These are phyloP conservation scores for Polyommatus icarus DNA, from an alignment of 2,888 invertebrate species.

Conservation along the genomic window DNA sequence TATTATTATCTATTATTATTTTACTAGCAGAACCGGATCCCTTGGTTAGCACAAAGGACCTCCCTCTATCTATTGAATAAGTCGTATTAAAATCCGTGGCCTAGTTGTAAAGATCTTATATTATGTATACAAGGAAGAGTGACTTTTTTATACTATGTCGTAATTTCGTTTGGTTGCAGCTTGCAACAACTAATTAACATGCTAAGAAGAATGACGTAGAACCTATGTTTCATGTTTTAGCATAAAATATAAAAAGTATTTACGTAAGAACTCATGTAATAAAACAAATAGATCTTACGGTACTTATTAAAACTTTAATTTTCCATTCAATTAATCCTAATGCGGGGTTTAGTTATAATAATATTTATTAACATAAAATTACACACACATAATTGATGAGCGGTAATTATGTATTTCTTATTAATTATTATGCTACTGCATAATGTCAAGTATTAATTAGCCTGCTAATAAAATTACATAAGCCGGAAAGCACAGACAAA, in stretches of 20 bases:
- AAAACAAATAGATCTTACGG: not conserved
- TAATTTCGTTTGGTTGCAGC: too few relatives aligned
- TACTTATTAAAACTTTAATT: not conserved
- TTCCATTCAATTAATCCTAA: slow-evolving; percentile 5
- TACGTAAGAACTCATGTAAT: not conserved
- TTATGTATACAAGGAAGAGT: too few relatives aligned
- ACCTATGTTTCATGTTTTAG: not conserved
- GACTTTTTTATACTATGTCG: too few relatives aligned
- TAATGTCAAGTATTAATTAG: not conserved
- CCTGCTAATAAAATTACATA: not conserved
- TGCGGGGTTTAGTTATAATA: not conserved
- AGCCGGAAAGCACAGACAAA: not conserved
- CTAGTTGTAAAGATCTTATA: too few relatives aligned
- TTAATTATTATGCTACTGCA: not conserved
- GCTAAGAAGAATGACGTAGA: not conserved
- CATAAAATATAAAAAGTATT: not conserved
- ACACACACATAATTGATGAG: slow-evolving; percentile 9
- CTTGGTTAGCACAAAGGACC: too few relatives aligned
- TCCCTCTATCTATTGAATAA: too few relatives aligned
- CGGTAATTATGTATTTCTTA: not conserved
- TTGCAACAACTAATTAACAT: too few relatives aligned
- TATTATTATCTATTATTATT: not conserved
- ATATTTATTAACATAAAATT: slow-evolving; percentile 3
- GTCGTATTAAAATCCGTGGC: too few relatives aligned
- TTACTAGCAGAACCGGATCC: not conserved